Base-by-base conservation (phyloP, 2,113 vertebrate species). In the Ailuropoda melanoleuca region DNA sequence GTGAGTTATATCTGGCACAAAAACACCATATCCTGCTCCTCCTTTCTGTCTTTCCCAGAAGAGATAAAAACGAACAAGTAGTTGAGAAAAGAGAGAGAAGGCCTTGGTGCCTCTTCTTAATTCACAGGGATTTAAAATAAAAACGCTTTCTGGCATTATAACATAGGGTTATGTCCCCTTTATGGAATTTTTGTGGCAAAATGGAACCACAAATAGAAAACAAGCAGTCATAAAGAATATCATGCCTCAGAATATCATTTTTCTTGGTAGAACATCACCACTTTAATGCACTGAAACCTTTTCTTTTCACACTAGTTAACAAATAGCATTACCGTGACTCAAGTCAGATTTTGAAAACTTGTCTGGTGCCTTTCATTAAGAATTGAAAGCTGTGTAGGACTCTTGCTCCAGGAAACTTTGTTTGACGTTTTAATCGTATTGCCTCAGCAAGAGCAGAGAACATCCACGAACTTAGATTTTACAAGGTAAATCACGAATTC, bases 351-450 rank as follows among this genome's bases (percentile, higher is more conserved):
- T 92, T 50, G 7, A 86, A 97, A 97, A 81, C 21, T 19, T 90
- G 37, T 78, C 74, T 50, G n/a, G 56, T 81, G 43, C 31, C 83
- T 96, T 89, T 97, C 93, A 92, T 96, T 95, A 97, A 74, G 86
- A 92, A 87, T 88, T 62, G 48, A 90, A 88, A 95, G 92, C 87
- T 85, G 46, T 17, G 0, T 83, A 84, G 93, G 90, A 68, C 31
- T 95, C 55, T 93, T 95, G 55, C 86, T 97, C 26, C 26, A 48
- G 92, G 90, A 96, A 97, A 60, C 48, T 29, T 9, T 88, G 24
- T 86, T 37, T 96, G 95, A 83, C 72, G 68, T 68, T 92, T 97
- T 93, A 96, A 91, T 88, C 80, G n/a, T 66, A 68, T 92, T 95
- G 81, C 70, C 58, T 95, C 82, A 66, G 64, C 64, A 91, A 91